Evolutionary conservation across 2,797 vertebrate species (phyloP).

Genomic region (Masticophis lateralis): DNA sequence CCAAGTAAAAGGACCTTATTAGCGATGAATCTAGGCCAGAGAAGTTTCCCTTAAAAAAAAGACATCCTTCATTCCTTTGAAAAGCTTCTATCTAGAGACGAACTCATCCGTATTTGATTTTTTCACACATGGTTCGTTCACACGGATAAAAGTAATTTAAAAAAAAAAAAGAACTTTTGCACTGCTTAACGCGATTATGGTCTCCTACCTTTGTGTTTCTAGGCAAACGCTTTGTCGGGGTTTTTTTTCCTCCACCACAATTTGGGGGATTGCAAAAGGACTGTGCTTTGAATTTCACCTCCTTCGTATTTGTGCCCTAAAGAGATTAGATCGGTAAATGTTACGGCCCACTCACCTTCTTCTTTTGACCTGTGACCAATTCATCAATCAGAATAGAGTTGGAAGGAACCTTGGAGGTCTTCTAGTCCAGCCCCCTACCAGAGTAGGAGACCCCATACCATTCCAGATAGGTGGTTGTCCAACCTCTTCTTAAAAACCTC

Average conservation of each 20-base stretch:
- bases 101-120: not conserved
- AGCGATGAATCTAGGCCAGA: not conserved
- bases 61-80: not conserved
- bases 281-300: constrained; percentile 27
- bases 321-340: not conserved
- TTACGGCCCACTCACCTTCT: not conserved
- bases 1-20: not conserved
- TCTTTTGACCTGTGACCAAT: not conserved
- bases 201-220: not conserved
- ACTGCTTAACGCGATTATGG: not conserved
- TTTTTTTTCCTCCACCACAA: constrained; percentile 19
- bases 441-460: no score
- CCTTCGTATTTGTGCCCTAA: not conserved
- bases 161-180: not conserved
- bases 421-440: no score
- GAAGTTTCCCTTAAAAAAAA: not conserved
- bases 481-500: no score
- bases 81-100: not conserved
- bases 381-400: no score
- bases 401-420: no score
- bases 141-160: not conserved
- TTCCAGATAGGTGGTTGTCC: no score
- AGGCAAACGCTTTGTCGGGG: not conserved
- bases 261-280: constrained; percentile 27
- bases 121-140: not conserved